Percentiles rank a stretch among this genome's conserved stretches.
These are phyloP conservation scores for Lucifuga dentata DNA, from an alignment of 2,113 vertebrate genomes.

Conservation along the genomic window DNA sequence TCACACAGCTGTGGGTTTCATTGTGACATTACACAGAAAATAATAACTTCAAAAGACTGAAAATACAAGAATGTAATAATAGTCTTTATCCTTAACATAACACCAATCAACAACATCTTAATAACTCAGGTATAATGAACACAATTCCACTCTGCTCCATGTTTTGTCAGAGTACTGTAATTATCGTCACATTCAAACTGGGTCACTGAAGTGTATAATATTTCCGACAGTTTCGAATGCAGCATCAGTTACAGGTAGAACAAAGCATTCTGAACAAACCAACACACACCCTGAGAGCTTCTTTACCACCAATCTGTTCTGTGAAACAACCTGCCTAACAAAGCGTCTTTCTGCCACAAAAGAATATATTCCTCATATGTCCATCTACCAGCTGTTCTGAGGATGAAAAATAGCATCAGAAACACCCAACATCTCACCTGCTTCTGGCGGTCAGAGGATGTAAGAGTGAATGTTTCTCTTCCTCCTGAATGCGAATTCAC, in stretches of 20 bases:
- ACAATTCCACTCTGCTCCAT: too few species aligned
- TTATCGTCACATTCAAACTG: too few species aligned
- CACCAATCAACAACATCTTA: too few species aligned
- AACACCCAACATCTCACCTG: conserved; percentile 21
- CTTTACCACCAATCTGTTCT: not conserved
- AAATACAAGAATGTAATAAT: too few species aligned
- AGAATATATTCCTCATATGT: not conserved
- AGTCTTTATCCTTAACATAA: too few species aligned
- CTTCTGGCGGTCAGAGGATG: not conserved
- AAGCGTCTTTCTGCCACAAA: not conserved
- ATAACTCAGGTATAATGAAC: too few species aligned
- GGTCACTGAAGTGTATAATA: not conserved
- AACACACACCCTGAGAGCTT: conserved; percentile 20
- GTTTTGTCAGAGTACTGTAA: too few species aligned
- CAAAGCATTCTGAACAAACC: conserved; percentile 40
- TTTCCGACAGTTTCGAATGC: conserved; percentile 41
- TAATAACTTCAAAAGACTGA: too few species aligned
- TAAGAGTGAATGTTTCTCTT: not conserved
- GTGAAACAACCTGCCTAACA: not conserved
- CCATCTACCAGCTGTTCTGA: not conserved
- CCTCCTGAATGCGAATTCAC: conserved; percentile 19
- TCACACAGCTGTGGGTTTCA: too few species aligned
- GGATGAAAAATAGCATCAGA: not conserved
- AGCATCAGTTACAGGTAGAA: conserved; percentile 12
- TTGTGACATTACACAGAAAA: too few species aligned